Evolutionary conservation across 2,113 vertebrate genomes (phyloP).

Genomic region (Oreochromis spilurus): DNA sequence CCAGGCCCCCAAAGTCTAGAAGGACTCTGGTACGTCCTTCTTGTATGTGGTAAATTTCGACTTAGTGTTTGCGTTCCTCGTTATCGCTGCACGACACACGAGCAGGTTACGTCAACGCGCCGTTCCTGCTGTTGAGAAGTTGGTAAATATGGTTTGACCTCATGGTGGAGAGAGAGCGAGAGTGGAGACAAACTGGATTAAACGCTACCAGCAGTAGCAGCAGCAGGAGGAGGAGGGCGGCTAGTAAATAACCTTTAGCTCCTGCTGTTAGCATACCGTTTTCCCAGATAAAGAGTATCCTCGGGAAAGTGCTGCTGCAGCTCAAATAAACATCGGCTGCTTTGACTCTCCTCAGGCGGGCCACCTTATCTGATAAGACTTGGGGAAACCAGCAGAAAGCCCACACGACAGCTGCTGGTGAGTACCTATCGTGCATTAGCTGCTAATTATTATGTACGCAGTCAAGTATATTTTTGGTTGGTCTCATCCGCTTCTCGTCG

Average conservation of each 20-base stretch:
- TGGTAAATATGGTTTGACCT: slow-evolving; percentile 65
- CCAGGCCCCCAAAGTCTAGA: not conserved
- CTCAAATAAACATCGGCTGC: not conserved
- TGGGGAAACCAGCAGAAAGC: not conserved
- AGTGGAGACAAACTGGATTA: slow-evolving; percentile 9
- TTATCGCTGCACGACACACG: not conserved
- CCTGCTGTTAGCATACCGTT: not conserved
- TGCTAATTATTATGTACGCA: not conserved
- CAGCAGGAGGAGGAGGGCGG: not conserved
- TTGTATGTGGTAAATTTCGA: not conserved
- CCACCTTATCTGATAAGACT: not conserved
- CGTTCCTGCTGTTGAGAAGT: slow-evolving; percentile 19
- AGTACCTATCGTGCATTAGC: not conserved
- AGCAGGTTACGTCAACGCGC: not conserved
- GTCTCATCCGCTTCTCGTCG: not conserved
- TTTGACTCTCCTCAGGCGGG: not conserved
- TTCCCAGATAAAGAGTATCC: not conserved
- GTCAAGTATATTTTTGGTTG: not conserved
- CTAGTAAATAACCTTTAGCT: not conserved
- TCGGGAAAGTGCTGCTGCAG: not conserved
- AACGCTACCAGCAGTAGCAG: not conserved
- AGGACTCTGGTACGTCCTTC: not conserved
- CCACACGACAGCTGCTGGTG: slow-evolving; percentile 23
- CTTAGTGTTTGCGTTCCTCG: not conserved
- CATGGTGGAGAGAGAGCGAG: not conserved